A percentile compares a stretch with the other conserved stretches of the same genome.
Conservation (phyloP, 2,113 vertebrate species). For the Ciconia maguari region DNA sequence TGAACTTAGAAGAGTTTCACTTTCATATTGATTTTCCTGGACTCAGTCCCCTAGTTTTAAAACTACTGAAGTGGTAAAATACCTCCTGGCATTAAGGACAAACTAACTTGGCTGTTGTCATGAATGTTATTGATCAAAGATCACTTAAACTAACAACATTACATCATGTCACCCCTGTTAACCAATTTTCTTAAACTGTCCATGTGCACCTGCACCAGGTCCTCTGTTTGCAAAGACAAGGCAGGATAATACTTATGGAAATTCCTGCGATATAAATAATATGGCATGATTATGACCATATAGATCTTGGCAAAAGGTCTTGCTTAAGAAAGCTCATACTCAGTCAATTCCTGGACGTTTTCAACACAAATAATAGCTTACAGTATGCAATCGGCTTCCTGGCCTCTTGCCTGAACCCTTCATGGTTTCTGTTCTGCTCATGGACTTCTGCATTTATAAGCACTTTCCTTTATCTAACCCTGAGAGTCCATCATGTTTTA, state of each 20-base stretch:
- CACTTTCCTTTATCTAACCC: constrained; percentile 23
- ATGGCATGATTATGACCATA: neutral
- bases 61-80: neutral
- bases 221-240: neutral
- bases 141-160: neutral
- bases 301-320: neutral
- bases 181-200: neutral
- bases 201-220: neutral
- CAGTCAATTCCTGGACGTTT: neutral
- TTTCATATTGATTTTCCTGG: neutral
- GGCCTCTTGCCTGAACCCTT: constrained; percentile 36
- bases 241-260: neutral
- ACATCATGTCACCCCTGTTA: neutral
- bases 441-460: constrained; percentile 43
- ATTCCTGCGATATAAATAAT: neutral
- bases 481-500: constrained; percentile 42
- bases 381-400: neutral
- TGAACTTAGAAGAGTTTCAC: neutral
- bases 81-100: neutral
- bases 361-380: neutral
- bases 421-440: neutral
- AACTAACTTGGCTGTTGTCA: neutral
- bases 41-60: neutral
- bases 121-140: neutral
- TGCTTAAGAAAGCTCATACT: neutral